A percentile compares a stretch with the other conserved stretches of the same genome.
phyloP scores from a whole-genome alignment of 2,888 invertebrate genomes.

The Diploptera punctata region DNA sequence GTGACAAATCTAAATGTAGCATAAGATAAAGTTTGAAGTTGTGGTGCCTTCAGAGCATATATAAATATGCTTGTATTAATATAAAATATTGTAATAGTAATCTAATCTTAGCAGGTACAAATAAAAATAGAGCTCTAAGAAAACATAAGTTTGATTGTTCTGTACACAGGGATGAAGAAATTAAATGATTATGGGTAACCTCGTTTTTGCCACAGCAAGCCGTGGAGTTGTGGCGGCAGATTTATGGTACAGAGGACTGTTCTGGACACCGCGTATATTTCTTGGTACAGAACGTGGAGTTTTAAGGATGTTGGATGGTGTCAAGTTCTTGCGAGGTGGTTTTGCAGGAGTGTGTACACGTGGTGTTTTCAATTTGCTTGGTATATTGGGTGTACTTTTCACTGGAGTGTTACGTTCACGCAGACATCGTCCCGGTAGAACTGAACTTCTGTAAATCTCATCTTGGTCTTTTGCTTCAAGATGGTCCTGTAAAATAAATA shows the following conservation, averaged over 20 bases:
- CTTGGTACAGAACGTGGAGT: not conserved
- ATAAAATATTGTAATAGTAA: no score
- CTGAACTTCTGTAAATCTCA: constrained; percentile 5
- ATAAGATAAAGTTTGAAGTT: no score
- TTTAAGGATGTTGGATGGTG: not conserved
- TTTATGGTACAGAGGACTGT: not conserved
- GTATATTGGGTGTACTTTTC: not conserved
- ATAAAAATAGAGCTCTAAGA: no score
- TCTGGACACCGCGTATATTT: not conserved
- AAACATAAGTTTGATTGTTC: no score
- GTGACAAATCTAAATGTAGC: no score
- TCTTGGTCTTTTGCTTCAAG: not conserved
- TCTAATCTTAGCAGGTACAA: no score
- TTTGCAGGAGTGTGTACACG: not conserved
- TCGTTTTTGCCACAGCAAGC: not conserved
- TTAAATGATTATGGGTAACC: not conserved
- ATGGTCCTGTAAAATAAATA: constrained; percentile 21
- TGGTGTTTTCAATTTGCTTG: not conserved
- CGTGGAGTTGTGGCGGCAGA: not conserved
- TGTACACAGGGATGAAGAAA: no score
- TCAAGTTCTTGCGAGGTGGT: not conserved
- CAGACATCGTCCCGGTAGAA: not conserved
- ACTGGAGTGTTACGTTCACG: constrained; percentile 4
- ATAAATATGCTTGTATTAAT: no score
- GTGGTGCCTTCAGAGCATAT: no score